phyloP scores from a whole-genome alignment of 2,113 vertebrate species.

The Lampris megalopsis region DNA sequence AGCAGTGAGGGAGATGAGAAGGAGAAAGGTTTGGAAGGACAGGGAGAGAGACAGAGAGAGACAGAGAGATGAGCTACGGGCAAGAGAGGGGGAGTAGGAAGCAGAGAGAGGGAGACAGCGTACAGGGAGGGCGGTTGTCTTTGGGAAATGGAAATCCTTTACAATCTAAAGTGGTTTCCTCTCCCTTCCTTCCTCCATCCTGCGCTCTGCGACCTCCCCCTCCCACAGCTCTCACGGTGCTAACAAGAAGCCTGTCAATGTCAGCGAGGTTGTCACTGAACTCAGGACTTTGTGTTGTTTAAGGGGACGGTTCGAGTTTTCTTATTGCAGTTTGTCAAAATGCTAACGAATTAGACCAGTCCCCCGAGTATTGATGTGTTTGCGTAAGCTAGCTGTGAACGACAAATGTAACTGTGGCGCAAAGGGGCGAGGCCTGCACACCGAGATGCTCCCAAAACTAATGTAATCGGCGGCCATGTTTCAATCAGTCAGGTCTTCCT shows the following conservation, averaged over 20 bases:
- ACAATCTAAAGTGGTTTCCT: constrained; percentile 90
- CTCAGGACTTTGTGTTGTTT: constrained; percentile 23
- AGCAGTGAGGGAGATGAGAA: background rate
- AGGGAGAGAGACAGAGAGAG: constrained; percentile 1
- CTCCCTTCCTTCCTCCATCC: constrained; percentile 79
- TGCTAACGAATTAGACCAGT: background rate
- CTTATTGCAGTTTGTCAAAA: constrained; percentile 15
- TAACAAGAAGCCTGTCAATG: constrained; percentile 69
- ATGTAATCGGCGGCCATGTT: too few species aligned
- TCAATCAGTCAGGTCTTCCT: too few species aligned
- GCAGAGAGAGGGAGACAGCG: constrained; percentile 53
- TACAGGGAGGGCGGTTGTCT: constrained; percentile 79
- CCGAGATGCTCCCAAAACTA: too few species aligned
- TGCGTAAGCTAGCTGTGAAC: too few species aligned
- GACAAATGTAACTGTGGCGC: too few species aligned
- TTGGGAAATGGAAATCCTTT: constrained; percentile 91
- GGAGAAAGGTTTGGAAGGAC: background rate
- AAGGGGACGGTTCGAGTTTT: background rate
- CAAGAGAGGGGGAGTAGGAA: constrained; percentile 10
- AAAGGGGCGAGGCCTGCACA: too few species aligned
- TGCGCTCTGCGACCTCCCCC: constrained; percentile 59
- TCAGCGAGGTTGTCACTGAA: constrained; percentile 30
- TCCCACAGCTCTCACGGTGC: constrained; percentile 54
- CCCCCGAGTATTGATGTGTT: background rate
- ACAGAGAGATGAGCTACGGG: constrained; percentile 29